Conservation (phyloP, 2,113 vertebrate species). For the Progne subis region DNA sequence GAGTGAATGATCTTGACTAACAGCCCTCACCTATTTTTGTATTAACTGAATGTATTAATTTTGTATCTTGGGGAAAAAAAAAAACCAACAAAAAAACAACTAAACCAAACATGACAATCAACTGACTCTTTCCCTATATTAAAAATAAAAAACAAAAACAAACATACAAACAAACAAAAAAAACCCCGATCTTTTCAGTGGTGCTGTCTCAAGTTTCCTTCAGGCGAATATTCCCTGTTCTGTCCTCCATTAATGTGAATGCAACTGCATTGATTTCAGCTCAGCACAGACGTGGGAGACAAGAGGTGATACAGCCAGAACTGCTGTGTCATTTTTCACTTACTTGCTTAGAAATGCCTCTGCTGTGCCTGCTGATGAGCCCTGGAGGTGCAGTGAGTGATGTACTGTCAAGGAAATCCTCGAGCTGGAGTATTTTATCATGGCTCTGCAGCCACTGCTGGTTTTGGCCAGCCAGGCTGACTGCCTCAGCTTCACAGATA, state of each 20-base stretch:
- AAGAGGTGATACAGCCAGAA: neutral
- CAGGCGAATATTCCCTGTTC: neutral
- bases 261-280: neutral
- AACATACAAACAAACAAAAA: too few relatives aligned
- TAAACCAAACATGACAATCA: neutral
- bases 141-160: too few relatives aligned
- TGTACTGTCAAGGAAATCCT: conserved; percentile 40
- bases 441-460: neutral
- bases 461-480: neutral
- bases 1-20: neutral
- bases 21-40: neutral
- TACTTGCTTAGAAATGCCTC: neutral
- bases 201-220: neutral
- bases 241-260: neutral
- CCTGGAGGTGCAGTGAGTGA: neutral
- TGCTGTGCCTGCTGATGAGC: neutral
- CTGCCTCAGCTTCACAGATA: neutral
- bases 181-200: neutral
- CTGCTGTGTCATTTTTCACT: conserved; percentile 45
- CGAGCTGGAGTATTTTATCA: neutral
- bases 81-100: neutral
- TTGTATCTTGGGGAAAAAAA: neutral
- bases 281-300: neutral
- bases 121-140: neutral
- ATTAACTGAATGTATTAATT: neutral